Evolutionary conservation across 2,888 invertebrate genomes (phyloP), one percentile per base, ranked within the genome.

Genomic region (Strigamia transsilvanica): DNA sequence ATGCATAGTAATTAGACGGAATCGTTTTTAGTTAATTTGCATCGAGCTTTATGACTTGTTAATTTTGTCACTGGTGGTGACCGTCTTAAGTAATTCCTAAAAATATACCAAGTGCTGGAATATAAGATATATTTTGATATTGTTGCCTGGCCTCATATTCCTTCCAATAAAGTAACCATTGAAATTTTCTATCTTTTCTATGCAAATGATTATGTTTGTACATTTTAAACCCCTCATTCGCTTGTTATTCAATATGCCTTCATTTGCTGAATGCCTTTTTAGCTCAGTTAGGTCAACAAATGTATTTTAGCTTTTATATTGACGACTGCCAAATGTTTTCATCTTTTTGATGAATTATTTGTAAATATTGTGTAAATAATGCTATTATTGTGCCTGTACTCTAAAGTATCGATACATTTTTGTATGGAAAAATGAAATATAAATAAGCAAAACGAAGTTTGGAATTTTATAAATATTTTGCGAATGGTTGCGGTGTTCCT

Each of bases 231-330:
- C 51, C 51, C 18, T 51, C 51, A 51, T 6, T n/a, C 12, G 51
- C 51, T 51, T 51, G 51, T 51, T 51, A 51, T 51, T 51, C 51
- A 13, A 51, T 51, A 2, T 38, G 51, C 51, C 51, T 51, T 51
- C 51, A 51, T 51, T 51, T 51, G 51, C 51, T 18, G 18, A 51
- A 18, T 18, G 15, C n/a, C 51, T 18, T 51, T 51, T 51, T 51
- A 51, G 51, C 51, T 51, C 15, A 51, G 15, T 51, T 51, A 51
- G 51, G 51, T 51, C 51, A 51, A 51, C 51, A 51, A 51, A 51
- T 51, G 18, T 51, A 51, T 51, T 51, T 51, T 51, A 51, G 51
- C 51, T 51, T 51, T 51, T 51, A 15, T 51, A 51, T 51, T 51
- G 51, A 51, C 4, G 51, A 51, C 51, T 51, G 51, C 51, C 51